Percentiles rank a stretch among this genome's conserved stretches.
These are phyloP conservation scores for Orchesella flavescens DNA, from an alignment of 2,888 invertebrate species.

Conservation along the genomic window DNA sequence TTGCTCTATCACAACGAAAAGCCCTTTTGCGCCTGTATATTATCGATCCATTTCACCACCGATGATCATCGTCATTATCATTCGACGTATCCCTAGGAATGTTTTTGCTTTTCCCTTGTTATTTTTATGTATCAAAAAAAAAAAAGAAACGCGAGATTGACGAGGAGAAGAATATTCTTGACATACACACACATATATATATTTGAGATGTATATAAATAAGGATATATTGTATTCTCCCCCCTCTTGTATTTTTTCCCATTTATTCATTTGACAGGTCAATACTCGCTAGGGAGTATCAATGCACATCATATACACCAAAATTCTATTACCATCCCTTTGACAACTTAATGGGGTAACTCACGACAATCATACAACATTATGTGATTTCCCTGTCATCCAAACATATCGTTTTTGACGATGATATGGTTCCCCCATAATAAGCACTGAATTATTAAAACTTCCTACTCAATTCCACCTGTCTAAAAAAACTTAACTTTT, in stretches of 20 bases:
- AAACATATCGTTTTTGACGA: too few species aligned
- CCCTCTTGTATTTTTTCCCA: slow-evolving; percentile 6
- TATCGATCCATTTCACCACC: too few species aligned
- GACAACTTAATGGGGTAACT: slow-evolving; percentile 16
- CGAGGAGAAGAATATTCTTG: too few species aligned
- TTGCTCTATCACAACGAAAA: background rate
- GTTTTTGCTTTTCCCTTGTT: slow-evolving; percentile 2
- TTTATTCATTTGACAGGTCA: slow-evolving; percentile 51
- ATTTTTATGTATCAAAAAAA: background rate
- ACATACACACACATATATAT: slow-evolving; percentile 6
- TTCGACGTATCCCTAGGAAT: slow-evolving; percentile 12
- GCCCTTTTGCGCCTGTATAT: slow-evolving; percentile 31
- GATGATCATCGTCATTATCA: slow-evolving; percentile 44
- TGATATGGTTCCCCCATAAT: too few species aligned
- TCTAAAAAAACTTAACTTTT: background rate
- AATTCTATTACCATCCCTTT: background rate
- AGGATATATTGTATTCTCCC: background rate
- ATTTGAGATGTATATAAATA: background rate
- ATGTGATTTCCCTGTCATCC: background rate
- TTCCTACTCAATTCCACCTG: background rate
- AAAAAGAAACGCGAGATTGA: background rate
- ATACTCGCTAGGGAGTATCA: background rate
- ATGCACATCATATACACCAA: slow-evolving; percentile 8
- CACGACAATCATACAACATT: background rate
- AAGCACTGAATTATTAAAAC: background rate